A percentile compares a stretch with the other conserved stretches of the same genome.
Evolutionary conservation across 2,113 vertebrate species (phyloP).

Genomic region (Myrmophylax atrothorax): DNA sequence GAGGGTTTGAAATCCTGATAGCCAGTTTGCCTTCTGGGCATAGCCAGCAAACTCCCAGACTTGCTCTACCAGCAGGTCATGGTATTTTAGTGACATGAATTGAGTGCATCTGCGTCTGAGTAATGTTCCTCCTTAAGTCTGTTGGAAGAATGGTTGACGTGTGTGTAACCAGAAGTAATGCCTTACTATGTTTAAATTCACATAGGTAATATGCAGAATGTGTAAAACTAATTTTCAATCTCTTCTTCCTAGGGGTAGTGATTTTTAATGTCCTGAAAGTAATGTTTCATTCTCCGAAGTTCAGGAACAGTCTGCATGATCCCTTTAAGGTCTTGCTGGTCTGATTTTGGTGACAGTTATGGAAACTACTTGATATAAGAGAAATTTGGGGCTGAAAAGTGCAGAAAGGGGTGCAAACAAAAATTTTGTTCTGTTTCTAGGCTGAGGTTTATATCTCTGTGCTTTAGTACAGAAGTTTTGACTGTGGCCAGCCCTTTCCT

Average conservation of each 20-base stretch:
- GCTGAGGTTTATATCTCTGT: not conserved
- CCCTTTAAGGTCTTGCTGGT: not conserved
- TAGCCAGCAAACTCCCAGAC: not conserved
- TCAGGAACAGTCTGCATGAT: not conserved
- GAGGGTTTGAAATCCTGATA: not conserved
- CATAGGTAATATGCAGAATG: not conserved
- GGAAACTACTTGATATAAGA: not conserved
- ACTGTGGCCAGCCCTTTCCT: not conserved
- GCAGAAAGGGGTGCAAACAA: not conserved
- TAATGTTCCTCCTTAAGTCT: not conserved
- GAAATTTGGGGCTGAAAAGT: not conserved
- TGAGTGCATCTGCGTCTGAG: not conserved
- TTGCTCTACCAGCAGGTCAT: not conserved
- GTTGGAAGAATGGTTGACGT: not conserved
- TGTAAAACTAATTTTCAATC: not conserved
- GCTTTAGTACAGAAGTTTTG: not conserved
- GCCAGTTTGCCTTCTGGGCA: not conserved
- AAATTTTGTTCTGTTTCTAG: not conserved
- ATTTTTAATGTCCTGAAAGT: not conserved
- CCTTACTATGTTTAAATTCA: not conserved
- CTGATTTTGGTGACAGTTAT: not conserved
- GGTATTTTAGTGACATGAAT: not conserved
- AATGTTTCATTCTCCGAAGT: not conserved
- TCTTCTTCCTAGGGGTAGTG: not conserved
- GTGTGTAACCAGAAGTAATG: not conserved